These are phyloP conservation scores for Drosophila longiperda DNA, from an alignment of 2,888 invertebrate species.

Conservation along the genomic window DNA sequence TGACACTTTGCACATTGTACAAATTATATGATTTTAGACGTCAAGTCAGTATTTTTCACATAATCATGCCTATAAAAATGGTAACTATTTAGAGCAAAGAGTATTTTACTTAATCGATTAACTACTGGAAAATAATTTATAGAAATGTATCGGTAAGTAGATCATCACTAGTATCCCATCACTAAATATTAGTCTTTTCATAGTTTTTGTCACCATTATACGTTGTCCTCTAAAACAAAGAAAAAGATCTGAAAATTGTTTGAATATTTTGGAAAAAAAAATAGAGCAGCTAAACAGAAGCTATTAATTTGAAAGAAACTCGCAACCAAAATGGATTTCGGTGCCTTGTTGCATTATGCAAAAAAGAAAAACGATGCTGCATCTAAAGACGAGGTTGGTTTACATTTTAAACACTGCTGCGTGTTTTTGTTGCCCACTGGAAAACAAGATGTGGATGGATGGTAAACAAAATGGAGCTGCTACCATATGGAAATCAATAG, in stretches of 20 bases:
- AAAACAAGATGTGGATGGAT: not conserved
- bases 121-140: not conserved
- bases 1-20: not conserved
- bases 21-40: not conserved
- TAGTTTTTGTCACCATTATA: constrained; percentile 47
- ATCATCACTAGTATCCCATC: constrained; percentile 16
- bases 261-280: constrained; percentile 15
- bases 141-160: constrained; percentile 8
- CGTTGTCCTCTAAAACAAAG: constrained; percentile 38
- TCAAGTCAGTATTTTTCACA: not conserved
- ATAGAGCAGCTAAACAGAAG: not conserved
- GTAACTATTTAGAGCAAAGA: no score
- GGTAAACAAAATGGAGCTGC: not conserved
- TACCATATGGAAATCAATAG: constrained; percentile 10
- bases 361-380: constrained; percentile 86
- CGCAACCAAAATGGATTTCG: constrained; percentile 87
- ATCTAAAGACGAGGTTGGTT: constrained; percentile 82
- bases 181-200: constrained; percentile 48
- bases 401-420: constrained; percentile 1
- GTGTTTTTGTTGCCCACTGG: not conserved
- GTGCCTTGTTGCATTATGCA: constrained; percentile 87
- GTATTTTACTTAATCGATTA: not conserved
- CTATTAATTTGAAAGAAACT: not conserved
- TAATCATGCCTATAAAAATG: not conserved
- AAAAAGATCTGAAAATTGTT: constrained; percentile 22